Percentiles rank a stretch among this genome's conserved stretches.
Conservation (phyloP, 2,797 vertebrate species). For the Sebastes trivittatus region DNA sequence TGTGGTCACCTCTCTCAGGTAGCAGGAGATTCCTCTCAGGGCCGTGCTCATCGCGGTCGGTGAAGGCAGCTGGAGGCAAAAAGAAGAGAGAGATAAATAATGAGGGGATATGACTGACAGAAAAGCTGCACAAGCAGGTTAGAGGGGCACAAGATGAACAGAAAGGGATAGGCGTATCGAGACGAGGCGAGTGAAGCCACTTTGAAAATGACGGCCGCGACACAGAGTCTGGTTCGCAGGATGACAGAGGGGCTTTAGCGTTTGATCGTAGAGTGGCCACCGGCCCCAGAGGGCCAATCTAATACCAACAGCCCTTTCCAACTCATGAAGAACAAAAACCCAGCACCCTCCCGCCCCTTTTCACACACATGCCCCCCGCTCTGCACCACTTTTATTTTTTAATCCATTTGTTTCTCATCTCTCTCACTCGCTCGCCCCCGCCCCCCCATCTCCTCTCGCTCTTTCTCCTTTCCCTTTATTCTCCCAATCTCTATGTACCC, state of each 20-base stretch:
- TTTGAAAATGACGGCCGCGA: conserved; percentile 62
- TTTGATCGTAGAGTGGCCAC: conserved; percentile 66
- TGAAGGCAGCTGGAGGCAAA: conserved; percentile 84
- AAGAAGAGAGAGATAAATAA: conserved; percentile 10
- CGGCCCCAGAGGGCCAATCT: conserved; percentile 55
- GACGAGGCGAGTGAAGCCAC: conserved; percentile 30
- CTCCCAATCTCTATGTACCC: conserved; percentile 22
- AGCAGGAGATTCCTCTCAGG: conserved; percentile 92
- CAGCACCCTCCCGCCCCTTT: conserved; percentile 7
- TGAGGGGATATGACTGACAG: conserved; percentile 7
- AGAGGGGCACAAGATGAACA: not conserved
- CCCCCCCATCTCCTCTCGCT: not conserved
- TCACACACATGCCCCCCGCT: conserved; percentile 7
- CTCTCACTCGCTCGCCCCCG: not conserved
- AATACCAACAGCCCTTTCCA: conserved; percentile 48
- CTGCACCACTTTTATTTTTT: conserved; percentile 63
- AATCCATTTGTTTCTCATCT: conserved; percentile 75
- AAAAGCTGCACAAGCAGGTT: not conserved
- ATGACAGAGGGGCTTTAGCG: conserved; percentile 46
- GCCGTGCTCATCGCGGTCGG: conserved; percentile 90
- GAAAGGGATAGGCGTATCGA: not conserved
- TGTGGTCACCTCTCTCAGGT: conserved; percentile 89
- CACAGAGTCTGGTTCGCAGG: conserved; percentile 23
- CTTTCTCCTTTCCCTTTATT: conserved; percentile 49
- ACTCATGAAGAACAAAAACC: conserved; percentile 58